These are phyloP conservation scores for Polypterus senegalus DNA, from an alignment of 2,113 vertebrate genomes.

Conservation along the genomic window DNA sequence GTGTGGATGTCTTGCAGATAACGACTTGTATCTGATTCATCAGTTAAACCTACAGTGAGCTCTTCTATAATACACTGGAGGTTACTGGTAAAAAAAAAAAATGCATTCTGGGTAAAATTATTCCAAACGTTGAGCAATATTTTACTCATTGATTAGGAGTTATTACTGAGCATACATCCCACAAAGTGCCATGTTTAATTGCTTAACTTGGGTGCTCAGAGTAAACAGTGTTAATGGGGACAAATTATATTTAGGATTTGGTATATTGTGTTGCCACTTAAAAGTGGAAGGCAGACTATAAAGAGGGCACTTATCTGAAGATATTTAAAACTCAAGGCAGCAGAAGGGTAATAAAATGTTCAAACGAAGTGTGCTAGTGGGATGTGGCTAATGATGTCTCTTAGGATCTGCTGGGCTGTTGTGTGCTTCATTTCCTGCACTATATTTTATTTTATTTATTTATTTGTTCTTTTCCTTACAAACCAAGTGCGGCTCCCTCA, in stretches of 20 bases:
- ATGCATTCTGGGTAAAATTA: too few relatives aligned
- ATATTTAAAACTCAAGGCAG: conserved; percentile 33
- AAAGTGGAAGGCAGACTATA: neutral
- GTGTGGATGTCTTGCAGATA: too few relatives aligned
- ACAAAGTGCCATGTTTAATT: too few relatives aligned
- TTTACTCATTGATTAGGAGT: too few relatives aligned
- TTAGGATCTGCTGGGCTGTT: conserved; percentile 49
- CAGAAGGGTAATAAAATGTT: conserved; percentile 18
- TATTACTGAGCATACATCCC: too few relatives aligned
- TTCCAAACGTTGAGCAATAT: too few relatives aligned
- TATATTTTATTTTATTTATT: conserved; percentile 15
- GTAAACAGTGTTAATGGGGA: neutral
- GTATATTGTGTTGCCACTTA: neutral
- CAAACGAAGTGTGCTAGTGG: conserved; percentile 33
- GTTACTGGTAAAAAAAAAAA: too few relatives aligned
- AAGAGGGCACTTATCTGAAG: conserved; percentile 27
- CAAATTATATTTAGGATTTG: neutral
- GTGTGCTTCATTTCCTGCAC: conserved; percentile 50
- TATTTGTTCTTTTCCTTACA: conserved; percentile 47
- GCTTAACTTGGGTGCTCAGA: too few relatives aligned
- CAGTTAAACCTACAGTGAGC: too few relatives aligned
- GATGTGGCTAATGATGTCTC: conserved; percentile 59
- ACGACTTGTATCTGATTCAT: too few relatives aligned
- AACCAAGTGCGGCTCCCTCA: conserved; percentile 46
- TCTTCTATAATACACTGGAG: too few relatives aligned